phyloP scores from a whole-genome alignment of 2,113 vertebrate genomes.

The Fregetta grallaria region DNA sequence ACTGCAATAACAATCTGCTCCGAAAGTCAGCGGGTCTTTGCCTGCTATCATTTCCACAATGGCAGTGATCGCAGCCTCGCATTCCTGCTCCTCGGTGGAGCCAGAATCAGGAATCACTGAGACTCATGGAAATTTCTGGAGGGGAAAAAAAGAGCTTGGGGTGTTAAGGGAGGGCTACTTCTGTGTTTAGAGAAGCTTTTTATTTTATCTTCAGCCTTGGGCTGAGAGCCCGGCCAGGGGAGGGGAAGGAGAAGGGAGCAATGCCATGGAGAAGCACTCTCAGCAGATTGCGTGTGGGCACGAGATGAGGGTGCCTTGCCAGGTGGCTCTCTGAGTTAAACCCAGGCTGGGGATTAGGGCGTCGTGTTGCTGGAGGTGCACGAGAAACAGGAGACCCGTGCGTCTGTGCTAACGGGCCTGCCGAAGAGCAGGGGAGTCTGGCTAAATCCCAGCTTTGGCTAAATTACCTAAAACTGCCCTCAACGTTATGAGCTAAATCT shows the following conservation, averaged over 20 bases:
- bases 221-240: not conserved
- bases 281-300: not conserved
- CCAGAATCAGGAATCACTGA: not conserved
- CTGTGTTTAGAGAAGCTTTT: not conserved
- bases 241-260: not conserved
- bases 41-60: not conserved
- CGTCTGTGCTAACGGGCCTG: fast-evolving
- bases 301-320: not conserved
- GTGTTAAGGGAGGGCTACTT: not conserved
- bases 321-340: not conserved
- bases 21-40: not conserved
- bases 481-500: not conserved
- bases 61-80: not conserved
- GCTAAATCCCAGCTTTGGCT: not conserved
- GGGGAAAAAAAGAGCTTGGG: not conserved
- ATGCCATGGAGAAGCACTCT: not conserved
- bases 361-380: not conserved
- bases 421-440: not conserved
- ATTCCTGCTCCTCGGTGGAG: not conserved
- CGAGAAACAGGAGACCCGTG: not conserved
- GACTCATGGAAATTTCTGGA: not conserved
- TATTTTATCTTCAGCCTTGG: not conserved
- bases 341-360: not conserved
- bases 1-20: not conserved
- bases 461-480: not conserved